Percentiles rank a stretch among this genome's conserved stretches.
These are phyloP conservation scores for Corythornis madagascariensis DNA, from an alignment of 2,113 vertebrate species.

Conservation along the genomic window DNA sequence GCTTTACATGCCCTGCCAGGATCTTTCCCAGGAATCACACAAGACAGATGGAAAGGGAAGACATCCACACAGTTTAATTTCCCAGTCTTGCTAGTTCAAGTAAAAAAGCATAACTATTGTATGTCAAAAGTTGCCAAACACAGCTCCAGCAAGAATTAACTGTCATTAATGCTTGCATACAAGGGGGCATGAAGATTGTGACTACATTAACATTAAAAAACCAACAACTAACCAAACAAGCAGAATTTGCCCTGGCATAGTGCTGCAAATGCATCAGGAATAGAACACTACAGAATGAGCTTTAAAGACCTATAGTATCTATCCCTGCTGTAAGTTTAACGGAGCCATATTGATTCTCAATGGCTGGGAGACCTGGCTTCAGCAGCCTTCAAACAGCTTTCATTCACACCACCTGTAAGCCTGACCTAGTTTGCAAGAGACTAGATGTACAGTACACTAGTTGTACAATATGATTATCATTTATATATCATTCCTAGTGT, in stretches of 20 bases:
- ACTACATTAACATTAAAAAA: background rate
- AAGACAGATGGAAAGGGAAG: background rate
- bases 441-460: background rate
- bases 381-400: background rate
- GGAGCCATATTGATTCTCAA: background rate
- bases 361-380: background rate
- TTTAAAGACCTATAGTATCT: background rate
- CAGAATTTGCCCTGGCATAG: background rate
- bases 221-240: background rate
- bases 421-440: background rate
- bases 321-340: background rate
- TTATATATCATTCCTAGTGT: background rate
- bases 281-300: rapidly evolving
- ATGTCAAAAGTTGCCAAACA: background rate
- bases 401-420: background rate
- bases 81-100: background rate
- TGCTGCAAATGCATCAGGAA: background rate
- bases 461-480: background rate
- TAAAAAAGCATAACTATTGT: background rate
- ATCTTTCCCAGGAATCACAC: background rate
- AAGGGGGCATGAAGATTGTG: background rate
- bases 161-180: background rate
- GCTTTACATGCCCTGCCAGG: background rate
- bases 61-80: background rate
- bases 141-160: background rate